These are phyloP conservation scores for Digitonthophagus gazella DNA, from an alignment of 2,888 invertebrate genomes.

Conservation along the genomic window DNA sequence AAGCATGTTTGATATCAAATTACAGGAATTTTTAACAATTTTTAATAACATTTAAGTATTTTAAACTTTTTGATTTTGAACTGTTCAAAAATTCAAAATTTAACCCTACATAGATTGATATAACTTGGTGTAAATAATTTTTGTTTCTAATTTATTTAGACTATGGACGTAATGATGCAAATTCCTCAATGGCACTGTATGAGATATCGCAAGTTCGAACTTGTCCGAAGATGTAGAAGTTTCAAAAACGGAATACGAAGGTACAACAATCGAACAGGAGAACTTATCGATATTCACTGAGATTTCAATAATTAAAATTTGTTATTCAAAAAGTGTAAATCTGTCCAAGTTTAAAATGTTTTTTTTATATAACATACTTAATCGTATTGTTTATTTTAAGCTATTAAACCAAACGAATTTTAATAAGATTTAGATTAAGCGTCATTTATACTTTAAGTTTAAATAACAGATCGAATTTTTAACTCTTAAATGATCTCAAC, in stretches of 20 bases:
- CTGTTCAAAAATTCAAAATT: too few species aligned
- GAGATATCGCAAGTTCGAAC: conserved; percentile 75
- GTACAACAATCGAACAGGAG: conserved; percentile 22
- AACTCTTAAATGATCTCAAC: conserved; percentile 21
- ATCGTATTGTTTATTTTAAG: too few species aligned
- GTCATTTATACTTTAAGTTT: background rate
- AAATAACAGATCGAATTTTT: too few species aligned
- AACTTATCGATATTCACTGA: conserved; percentile 19
- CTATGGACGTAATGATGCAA: conserved; percentile 70
- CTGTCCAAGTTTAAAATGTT: background rate
- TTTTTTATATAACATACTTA: background rate
- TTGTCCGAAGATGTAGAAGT: conserved; percentile 74
- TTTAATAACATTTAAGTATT: too few species aligned
- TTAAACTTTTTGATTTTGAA: too few species aligned
- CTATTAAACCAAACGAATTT: background rate
- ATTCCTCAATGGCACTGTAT: conserved; percentile 85
- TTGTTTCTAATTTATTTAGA: conserved; percentile 51
- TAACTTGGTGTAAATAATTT: background rate
- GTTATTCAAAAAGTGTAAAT: too few species aligned
- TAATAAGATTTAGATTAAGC: too few species aligned
- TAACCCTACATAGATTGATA: too few species aligned
- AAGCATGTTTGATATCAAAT: too few species aligned
- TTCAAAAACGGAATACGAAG: conserved; percentile 57
- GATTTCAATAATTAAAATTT: too few species aligned
- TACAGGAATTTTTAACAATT: too few species aligned